Evolutionary conservation across 2,797 vertebrate species (phyloP), one percentile per base, ranked within the genome.

Genomic region (Clamator glandarius): DNA sequence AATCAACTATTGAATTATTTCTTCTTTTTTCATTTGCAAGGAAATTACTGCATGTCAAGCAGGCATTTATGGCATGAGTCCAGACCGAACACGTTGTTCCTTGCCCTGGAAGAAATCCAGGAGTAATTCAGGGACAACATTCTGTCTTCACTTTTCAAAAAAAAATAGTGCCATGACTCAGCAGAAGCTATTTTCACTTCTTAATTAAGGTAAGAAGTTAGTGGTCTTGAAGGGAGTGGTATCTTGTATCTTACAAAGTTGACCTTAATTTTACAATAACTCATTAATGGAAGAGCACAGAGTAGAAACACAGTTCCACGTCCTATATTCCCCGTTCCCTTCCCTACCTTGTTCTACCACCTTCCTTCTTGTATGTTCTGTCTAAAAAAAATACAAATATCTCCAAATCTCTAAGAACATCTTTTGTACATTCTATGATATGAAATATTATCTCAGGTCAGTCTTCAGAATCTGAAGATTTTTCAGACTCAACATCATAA

Each of bases 1-100:
- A 93, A 73, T 51, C 77, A 84, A 13, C 35, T 90, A 35, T 86
- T 41, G 35, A 69, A 92, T 57, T 84, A 72, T 73, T 93, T 81
- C 33, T 85, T 85, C 25, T 64, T 39, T 39, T 39, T 80, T 87
- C 46, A 66, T 63, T 94, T 92, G 16, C 54, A 92, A 75, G 35
- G 68, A 62, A 90, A 89, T 88, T 78, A 66, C 25, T 87, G 15
- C 20, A 4, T 79, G 29, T 66, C 39, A 84, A 75, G 35, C 4
- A 87, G 69, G 28, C 8, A 14, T 74, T 90, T 68, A 69, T 59
- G 59, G 59, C 73, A 73, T 75, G 17, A 66, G 19, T 93, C 39
- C 41, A 61, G 57, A 61, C 63, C 31, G 58, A 24, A 67, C 67
- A 76, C 8, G n/a, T 54, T 77, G 12, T 8, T 66, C 17, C 58